phyloP scores from a whole-genome alignment of 1,140 invertebrate species.

The Drosophila sturtevanti region DNA sequence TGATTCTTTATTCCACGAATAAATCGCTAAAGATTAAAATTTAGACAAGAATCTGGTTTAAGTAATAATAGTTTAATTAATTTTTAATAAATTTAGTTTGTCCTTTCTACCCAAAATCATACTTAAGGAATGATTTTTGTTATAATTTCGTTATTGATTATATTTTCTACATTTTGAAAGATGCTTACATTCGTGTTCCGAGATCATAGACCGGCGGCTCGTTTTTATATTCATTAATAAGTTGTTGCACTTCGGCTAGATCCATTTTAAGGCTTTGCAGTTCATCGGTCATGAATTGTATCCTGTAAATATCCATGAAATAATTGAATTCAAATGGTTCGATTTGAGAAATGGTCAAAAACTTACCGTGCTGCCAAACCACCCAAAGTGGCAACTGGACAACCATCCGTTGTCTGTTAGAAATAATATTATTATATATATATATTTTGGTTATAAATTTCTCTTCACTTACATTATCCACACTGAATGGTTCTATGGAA shows the following conservation, averaged over 20 bases:
- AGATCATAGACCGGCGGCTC: slow-evolving; percentile 1
- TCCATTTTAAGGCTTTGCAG: no score
- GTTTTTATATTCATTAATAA: slow-evolving; percentile 49
- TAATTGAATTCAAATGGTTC: no score
- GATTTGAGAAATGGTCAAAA: no score
- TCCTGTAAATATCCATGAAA: slow-evolving; percentile 6
- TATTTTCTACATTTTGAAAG: no score
- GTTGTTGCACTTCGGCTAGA: slow-evolving; percentile 43
- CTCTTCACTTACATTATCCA: slow-evolving; percentile 43
- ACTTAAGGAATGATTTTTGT: no score
- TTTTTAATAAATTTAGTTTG: no score
- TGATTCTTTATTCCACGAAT: no score
- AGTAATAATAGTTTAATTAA: no score
- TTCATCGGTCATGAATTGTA: slow-evolving; percentile 49
- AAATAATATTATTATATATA: no score
- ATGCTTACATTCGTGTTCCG: slow-evolving; percentile 33
- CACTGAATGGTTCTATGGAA: slow-evolving; percentile 36
- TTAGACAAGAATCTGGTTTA: neutral
- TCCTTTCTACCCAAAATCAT: no score
- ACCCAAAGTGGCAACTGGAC: slow-evolving; percentile 43
- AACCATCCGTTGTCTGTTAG: slow-evolving; percentile 31
- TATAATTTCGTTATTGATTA: neutral
- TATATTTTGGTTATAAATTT: no score
- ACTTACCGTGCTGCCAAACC: slow-evolving; percentile 49
- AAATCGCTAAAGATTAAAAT: no score